Percentiles rank a stretch among this genome's conserved stretches.
Conservation (phyloP, 2,797 vertebrate species). For the Parauchenoglanis punctatus region DNA sequence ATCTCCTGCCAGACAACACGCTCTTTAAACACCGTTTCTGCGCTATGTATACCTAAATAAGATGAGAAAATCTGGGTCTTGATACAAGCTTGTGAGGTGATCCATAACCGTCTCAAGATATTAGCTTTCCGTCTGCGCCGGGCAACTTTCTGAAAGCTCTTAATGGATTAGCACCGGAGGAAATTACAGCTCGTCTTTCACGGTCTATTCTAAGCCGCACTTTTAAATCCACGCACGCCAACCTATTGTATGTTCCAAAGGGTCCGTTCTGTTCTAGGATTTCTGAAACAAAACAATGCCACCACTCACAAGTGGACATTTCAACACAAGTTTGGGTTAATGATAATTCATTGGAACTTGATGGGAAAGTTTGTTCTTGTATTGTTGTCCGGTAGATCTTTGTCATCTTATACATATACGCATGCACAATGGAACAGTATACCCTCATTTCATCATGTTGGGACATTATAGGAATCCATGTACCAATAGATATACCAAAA, state of each 20-base stretch:
- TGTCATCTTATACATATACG: background rate
- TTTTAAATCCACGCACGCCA: background rate
- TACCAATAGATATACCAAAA: background rate
- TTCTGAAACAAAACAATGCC: background rate
- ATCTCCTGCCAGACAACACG: background rate
- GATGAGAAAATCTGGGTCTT: background rate
- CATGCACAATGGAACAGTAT: background rate
- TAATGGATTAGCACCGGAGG: constrained; percentile 21
- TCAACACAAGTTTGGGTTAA: background rate
- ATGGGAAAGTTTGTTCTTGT: background rate
- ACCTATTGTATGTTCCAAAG: background rate
- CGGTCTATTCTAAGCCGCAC: background rate
- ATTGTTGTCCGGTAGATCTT: background rate
- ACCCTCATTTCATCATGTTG: background rate
- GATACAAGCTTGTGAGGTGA: background rate
- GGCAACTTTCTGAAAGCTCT: background rate
- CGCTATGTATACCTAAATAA: too few relatives aligned
- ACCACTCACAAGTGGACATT: background rate
- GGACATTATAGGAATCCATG: background rate
- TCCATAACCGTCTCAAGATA: background rate
- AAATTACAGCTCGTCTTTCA: constrained; percentile 28
- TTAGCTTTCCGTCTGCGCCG: background rate
- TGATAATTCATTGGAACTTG: background rate
- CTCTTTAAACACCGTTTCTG: background rate
- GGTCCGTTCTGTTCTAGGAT: background rate